phyloP scores from a whole-genome alignment of 1,140 invertebrate genomes.

The Danaus plexippus region DNA sequence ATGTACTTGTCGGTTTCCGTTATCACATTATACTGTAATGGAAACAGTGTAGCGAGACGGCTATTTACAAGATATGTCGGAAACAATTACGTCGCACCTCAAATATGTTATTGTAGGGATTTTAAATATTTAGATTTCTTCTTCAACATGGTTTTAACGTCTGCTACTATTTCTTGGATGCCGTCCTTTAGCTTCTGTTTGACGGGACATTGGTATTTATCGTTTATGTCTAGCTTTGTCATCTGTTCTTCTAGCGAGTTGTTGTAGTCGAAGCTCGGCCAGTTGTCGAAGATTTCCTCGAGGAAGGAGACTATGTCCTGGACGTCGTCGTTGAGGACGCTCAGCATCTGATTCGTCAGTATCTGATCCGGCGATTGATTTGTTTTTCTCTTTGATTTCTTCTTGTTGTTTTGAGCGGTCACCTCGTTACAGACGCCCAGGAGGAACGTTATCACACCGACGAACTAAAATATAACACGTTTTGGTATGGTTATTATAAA shows the following conservation, averaged over 20 bases:
- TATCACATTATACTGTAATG: neutral
- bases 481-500: no score
- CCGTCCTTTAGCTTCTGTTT: slow-evolving; percentile 43
- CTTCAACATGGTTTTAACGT: slow-evolving; percentile 48
- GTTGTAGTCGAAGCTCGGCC: slow-evolving; percentile 39
- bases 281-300: slow-evolving; percentile 46
- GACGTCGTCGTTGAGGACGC: slow-evolving; percentile 43
- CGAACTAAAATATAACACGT: slow-evolving; percentile 40
- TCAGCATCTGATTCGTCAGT: slow-evolving; percentile 36
- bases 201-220: slow-evolving; percentile 39
- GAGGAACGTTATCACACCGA: slow-evolving; percentile 49
- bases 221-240: slow-evolving; percentile 27
- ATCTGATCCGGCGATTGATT: slow-evolving; percentile 54
- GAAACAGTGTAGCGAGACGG: slow-evolving; percentile 2
- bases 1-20: slow-evolving; percentile 19
- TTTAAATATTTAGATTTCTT: slow-evolving; percentile 57
- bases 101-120: slow-evolving; percentile 39
- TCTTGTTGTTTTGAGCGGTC: slow-evolving; percentile 36
- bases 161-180: slow-evolving; percentile 39
- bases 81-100: slow-evolving; percentile 24
- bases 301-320: slow-evolving; percentile 35
- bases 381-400: slow-evolving; percentile 53
- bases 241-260: slow-evolving; percentile 36
- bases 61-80: slow-evolving; percentile 52
- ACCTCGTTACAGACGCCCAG: slow-evolving; percentile 55